These are phyloP conservation scores for Trochalopteron elliotii DNA, from an alignment of 2,113 vertebrate species.

Conservation along the genomic window DNA sequence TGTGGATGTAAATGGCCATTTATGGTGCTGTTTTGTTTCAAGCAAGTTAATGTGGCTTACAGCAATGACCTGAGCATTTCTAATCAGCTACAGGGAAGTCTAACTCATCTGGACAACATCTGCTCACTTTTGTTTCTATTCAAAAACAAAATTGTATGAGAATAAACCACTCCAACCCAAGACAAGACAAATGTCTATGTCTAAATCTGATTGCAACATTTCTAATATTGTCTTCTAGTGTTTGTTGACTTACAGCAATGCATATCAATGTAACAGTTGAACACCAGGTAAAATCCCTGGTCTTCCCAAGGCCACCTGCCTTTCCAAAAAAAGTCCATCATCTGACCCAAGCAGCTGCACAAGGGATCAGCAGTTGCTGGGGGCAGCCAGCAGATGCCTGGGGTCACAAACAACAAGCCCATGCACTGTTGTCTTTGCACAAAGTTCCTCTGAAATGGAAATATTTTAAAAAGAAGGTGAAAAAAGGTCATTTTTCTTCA, in stretches of 20 bases:
- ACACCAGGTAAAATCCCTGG: neutral
- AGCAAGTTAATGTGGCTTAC: neutral
- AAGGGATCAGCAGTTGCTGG: accelerated
- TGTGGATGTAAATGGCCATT: neutral
- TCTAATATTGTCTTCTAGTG: neutral
- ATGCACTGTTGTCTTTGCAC: neutral
- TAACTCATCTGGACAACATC: neutral
- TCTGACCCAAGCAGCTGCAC: neutral
- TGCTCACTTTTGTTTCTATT: neutral
- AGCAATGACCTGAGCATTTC: neutral
- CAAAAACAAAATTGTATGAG: neutral
- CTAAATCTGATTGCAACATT: neutral
- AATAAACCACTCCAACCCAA: neutral
- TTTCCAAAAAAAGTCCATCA: neutral
- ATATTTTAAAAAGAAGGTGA: neutral
- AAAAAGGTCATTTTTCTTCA: neutral
- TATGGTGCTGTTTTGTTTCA: neutral
- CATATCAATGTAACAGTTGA: neutral
- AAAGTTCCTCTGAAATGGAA: neutral
- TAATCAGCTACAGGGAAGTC: neutral
- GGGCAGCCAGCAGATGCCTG: neutral
- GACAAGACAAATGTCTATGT: neutral
- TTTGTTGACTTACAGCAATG: neutral
- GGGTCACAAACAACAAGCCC: neutral
- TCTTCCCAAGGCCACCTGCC: neutral